Conservation (phyloP, 2,113 vertebrate species). For the Synchiropus splendidus region DNA sequence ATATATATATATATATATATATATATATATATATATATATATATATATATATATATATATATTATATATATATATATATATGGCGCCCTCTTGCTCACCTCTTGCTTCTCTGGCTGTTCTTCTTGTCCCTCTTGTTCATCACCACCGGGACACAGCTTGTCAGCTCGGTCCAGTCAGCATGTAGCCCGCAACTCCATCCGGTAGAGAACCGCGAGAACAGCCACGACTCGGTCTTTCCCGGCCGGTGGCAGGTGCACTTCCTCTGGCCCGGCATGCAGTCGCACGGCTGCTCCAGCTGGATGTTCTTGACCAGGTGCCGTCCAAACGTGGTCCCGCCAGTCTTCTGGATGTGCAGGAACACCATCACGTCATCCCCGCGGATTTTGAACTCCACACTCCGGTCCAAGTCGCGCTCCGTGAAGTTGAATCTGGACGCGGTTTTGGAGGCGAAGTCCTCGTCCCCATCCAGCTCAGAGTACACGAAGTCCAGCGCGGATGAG, state of each 20-base stretch:
- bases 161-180: slow-evolving; percentile 86
- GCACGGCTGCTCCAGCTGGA: slow-evolving; percentile 87
- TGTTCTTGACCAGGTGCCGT: slow-evolving; percentile 87
- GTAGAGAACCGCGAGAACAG: slow-evolving; percentile 86
- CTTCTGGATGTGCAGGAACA: slow-evolving; percentile 94
- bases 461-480: slow-evolving; percentile 50
- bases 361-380: slow-evolving; percentile 84
- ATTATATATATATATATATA: no score
- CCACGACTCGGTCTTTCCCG: slow-evolving; percentile 84
- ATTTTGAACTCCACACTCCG: slow-evolving; percentile 78
- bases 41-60: no score
- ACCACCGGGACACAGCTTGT: slow-evolving; percentile 80
- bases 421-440: slow-evolving; percentile 71
- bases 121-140: slow-evolving; percentile 80
- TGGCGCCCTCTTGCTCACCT: no score
- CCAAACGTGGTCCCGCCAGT: slow-evolving; percentile 93
- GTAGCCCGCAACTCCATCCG: slow-evolving; percentile 83
- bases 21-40: no score
- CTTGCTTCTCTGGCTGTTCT: slow-evolving; percentile 36
- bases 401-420: slow-evolving; percentile 76
- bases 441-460: slow-evolving; percentile 61
- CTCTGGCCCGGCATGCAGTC: slow-evolving; percentile 84
- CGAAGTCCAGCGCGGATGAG: slow-evolving; percentile 6
- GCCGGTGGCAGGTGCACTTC: slow-evolving; percentile 88
- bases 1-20: no score